A percentile compares a stretch with the other conserved stretches of the same genome.
Evolutionary conservation across 2,113 vertebrate species (phyloP).

Genomic region (Taxidea taxus): DNA sequence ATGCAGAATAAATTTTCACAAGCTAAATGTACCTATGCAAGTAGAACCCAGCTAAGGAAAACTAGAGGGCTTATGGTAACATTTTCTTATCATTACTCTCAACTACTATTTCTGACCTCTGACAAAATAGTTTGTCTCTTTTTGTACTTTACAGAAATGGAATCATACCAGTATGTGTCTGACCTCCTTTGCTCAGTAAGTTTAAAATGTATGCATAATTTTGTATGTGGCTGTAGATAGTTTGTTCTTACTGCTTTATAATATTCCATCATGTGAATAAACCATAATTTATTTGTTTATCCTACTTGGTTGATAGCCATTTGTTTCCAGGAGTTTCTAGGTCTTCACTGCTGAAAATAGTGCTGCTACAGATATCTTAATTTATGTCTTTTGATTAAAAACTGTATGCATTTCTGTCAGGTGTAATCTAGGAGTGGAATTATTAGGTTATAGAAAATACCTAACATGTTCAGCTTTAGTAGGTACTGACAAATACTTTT

Average conservation of each 20-base stretch:
- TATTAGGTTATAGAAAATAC: neutral
- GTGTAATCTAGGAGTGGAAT: neutral
- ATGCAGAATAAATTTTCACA: neutral
- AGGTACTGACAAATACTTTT: neutral
- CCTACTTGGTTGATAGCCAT: neutral
- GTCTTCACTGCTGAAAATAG: neutral
- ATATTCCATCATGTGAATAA: neutral
- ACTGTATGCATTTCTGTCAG: neutral
- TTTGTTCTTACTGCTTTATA: neutral
- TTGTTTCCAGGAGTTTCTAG: neutral
- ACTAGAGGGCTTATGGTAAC: neutral
- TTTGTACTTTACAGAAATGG: neutral
- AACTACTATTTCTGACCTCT: neutral
- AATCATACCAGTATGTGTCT: neutral
- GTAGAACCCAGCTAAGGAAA: neutral
- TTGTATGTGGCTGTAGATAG: neutral
- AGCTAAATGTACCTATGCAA: neutral
- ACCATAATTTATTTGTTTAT: neutral
- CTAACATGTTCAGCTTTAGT: neutral
- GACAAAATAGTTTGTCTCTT: neutral
- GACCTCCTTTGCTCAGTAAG: neutral
- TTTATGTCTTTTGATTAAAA: neutral
- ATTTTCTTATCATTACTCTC: neutral
- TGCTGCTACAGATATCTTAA: neutral
- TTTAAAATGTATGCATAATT: slow-evolving; percentile 2